Conservation (phyloP, 1,140 invertebrate species). For the Centruroides vittatus region DNA sequence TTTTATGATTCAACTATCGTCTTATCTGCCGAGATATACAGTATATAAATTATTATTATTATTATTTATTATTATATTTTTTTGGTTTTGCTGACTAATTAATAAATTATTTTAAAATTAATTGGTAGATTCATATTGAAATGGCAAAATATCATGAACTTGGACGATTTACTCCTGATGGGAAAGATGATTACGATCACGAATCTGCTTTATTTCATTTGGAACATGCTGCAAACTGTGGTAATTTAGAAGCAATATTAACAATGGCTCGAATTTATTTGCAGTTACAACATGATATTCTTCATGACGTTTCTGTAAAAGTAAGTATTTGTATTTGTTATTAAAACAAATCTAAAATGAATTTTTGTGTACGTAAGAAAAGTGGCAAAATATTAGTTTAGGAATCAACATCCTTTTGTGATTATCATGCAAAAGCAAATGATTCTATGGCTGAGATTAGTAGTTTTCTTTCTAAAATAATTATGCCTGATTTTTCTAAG, state of each 20-base stretch:
- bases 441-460: too few species aligned
- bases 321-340: slow-evolving; percentile 9
- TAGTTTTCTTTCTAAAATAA: too few species aligned
- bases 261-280: slow-evolving; percentile 37
- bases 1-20: too few species aligned
- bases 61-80: too few species aligned
- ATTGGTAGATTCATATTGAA: slow-evolving; percentile 38
- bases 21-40: too few species aligned
- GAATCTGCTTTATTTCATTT: slow-evolving; percentile 40
- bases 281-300: slow-evolving; percentile 34
- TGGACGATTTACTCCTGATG: slow-evolving; percentile 32
- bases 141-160: slow-evolving; percentile 42
- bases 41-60: too few species aligned
- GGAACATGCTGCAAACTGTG: slow-evolving; percentile 37
- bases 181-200: slow-evolving; percentile 31
- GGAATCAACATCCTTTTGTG: too few species aligned
- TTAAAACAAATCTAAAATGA: slow-evolving; percentile 16
- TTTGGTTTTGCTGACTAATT: too few species aligned
- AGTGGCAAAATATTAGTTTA: too few species aligned
- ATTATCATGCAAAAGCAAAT: too few species aligned
- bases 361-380: neutral
- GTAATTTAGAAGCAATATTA: slow-evolving; percentile 37
- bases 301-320: slow-evolving; percentile 25
- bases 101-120: too few species aligned
- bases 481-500: too few species aligned